Evolutionary conservation across 1,140 invertebrate genomes (phyloP).

Genomic region (Thalassaphorura encarpata): DNA sequence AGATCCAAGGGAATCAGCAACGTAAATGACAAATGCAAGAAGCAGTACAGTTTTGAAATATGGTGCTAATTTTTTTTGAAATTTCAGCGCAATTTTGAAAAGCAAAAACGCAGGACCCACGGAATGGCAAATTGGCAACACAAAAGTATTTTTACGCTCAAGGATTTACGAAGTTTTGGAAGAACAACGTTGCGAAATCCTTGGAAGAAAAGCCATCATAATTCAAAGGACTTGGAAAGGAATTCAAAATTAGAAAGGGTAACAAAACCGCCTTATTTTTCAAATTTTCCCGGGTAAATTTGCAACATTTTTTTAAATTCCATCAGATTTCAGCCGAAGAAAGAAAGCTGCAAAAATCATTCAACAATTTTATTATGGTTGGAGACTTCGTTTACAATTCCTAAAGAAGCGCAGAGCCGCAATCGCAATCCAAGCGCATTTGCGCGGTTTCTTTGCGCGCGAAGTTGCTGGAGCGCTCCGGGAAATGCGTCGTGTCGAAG

Average conservation of each 20-base stretch:
- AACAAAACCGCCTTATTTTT: slow-evolving; percentile 24
- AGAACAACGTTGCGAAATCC: too few species aligned
- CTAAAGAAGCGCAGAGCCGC: slow-evolving; percentile 70
- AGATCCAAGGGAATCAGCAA: slow-evolving; percentile 45
- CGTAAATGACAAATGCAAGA: slow-evolving; percentile 34
- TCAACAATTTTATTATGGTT: slow-evolving; percentile 76
- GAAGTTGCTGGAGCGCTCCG: slow-evolving; percentile 71
- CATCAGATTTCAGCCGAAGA: too few species aligned
- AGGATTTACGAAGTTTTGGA: too few species aligned
- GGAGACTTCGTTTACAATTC: slow-evolving; percentile 72
- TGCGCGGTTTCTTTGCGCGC: slow-evolving; percentile 80
- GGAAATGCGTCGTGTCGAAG: slow-evolving; percentile 82
- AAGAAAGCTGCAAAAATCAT: slow-evolving; percentile 63
- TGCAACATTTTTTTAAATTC: too few species aligned
- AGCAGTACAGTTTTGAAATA: background rate
- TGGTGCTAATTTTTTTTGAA: slow-evolving; percentile 9
- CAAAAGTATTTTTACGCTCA: too few species aligned
- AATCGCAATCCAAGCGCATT: slow-evolving; percentile 77
- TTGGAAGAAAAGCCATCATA: too few species aligned
- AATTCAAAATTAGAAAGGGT: too few species aligned
- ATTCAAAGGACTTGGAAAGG: too few species aligned
- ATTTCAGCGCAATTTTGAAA: too few species aligned
- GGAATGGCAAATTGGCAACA: too few species aligned
- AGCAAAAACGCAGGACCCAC: too few species aligned
- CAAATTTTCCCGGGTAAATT: background rate